Percentiles rank a stretch among this genome's conserved stretches.
Evolutionary conservation across 1,140 invertebrate species (phyloP).

Genomic region (Diprion similis): DNA sequence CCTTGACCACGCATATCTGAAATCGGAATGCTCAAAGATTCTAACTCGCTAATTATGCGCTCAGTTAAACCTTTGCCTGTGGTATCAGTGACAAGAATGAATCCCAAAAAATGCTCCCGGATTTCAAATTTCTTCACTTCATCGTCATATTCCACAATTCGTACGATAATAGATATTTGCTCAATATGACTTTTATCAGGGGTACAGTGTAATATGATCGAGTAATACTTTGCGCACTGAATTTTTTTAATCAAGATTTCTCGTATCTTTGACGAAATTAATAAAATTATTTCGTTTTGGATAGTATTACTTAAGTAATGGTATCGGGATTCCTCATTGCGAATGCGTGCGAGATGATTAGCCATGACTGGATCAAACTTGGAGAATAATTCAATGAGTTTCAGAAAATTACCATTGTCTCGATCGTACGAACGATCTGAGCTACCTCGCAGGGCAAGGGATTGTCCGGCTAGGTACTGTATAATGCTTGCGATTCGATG

Average conservation of each 20-base stretch:
- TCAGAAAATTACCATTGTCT: constrained; percentile 43
- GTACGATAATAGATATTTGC: background rate
- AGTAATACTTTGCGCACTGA: too few relatives aligned
- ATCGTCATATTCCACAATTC: background rate
- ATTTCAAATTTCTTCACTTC: background rate
- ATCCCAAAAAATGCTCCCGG: background rate
- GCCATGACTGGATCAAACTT: constrained; percentile 38
- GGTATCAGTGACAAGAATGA: background rate
- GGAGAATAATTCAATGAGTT: constrained; percentile 35
- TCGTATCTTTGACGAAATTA: too few relatives aligned
- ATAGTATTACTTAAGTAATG: constrained; percentile 33
- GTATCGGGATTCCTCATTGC: constrained; percentile 12
- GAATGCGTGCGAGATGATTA: constrained; percentile 28
- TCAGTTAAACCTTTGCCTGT: background rate
- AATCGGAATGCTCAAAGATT: background rate
- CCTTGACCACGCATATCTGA: constrained; percentile 1
- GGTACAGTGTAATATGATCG: too few relatives aligned
- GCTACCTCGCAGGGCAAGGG: constrained; percentile 34
- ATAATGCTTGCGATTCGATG: constrained; percentile 32
- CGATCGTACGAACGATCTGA: constrained; percentile 28
- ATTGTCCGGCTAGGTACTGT: constrained; percentile 33
- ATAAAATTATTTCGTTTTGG: constrained; percentile 39
- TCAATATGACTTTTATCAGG: background rate
- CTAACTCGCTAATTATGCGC: background rate
- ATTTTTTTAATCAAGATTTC: too few relatives aligned